Percentiles rank a stretch among this genome's conserved stretches.
Conservation (phyloP, 2,888 invertebrate species). For the Parapristionchus giblindavisi region DNA sequence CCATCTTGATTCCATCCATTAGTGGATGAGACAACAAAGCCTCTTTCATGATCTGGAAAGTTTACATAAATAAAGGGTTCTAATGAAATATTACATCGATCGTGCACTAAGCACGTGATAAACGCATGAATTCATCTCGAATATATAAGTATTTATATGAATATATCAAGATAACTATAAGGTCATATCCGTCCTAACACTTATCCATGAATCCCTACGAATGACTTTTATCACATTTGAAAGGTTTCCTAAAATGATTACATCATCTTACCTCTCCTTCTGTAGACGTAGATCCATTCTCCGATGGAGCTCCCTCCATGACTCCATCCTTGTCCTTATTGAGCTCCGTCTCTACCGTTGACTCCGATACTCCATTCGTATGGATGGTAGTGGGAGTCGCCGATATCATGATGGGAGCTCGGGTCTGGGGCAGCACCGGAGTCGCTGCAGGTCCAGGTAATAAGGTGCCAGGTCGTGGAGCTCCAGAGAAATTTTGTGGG, state of each 20-base stretch:
- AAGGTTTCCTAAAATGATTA: no score
- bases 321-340: not conserved
- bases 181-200: no score
- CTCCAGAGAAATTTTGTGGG: not conserved
- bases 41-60: slow-evolving; percentile 6
- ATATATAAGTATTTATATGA: no score
- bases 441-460: not conserved
- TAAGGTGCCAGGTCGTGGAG: not conserved
- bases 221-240: no score
- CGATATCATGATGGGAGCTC: not conserved
- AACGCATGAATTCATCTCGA: no score
- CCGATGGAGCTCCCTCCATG: slow-evolving; percentile 9
- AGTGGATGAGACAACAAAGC: not conserved
- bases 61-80: not conserved
- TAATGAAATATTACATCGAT: no score
- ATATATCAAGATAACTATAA: no score
- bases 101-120: no score
- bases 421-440: not conserved
- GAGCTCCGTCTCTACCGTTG: not conserved
- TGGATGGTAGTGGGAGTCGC: not conserved
- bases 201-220: no score
- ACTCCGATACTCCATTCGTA: not conserved
- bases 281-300: slow-evolving; percentile 26
- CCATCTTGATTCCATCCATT: not conserved
- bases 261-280: slow-evolving; percentile 28